phyloP scores from a whole-genome alignment of 2,888 invertebrate genomes.

The Unio delphinus region DNA sequence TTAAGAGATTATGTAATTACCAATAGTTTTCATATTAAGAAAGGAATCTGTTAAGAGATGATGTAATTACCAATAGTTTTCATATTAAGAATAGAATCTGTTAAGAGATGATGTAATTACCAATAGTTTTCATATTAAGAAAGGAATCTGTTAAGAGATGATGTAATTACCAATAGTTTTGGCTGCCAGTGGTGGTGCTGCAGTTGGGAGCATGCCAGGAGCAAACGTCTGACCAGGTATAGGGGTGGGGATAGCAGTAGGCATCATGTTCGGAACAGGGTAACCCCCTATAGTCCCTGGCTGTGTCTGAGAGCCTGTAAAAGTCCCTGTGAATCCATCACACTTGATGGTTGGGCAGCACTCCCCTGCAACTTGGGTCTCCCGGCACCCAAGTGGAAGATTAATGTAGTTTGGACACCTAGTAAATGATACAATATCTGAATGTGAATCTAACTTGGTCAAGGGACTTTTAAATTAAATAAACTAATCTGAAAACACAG shows the following conservation, averaged over 20 bases:
- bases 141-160: too few species aligned
- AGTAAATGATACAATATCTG: background rate
- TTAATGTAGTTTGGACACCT: slow-evolving; percentile 55
- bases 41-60: too few species aligned
- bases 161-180: too few species aligned
- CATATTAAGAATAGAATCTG: too few species aligned
- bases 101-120: too few species aligned
- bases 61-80: too few species aligned
- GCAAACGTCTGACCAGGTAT: slow-evolving; percentile 25
- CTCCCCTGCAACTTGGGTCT: slow-evolving; percentile 34
- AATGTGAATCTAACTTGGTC: background rate
- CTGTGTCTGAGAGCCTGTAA: slow-evolving; percentile 50
- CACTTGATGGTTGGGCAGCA: slow-evolving; percentile 53
- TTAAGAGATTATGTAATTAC: too few species aligned
- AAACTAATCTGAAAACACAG: too few species aligned
- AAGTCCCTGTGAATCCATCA: slow-evolving; percentile 38
- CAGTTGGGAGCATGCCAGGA: slow-evolving; percentile 26
- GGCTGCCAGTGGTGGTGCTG: slow-evolving; percentile 11
- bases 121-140: too few species aligned
- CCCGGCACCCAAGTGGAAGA: slow-evolving; percentile 47
- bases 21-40: too few species aligned
- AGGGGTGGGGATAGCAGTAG: slow-evolving; percentile 32
- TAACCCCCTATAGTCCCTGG: slow-evolving; percentile 51
- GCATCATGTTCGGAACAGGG: slow-evolving; percentile 31
- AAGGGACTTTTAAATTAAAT: too few species aligned